These are phyloP conservation scores for Apogon hyalosoma DNA, from an alignment of 2,797 vertebrate genomes.

Conservation along the genomic window DNA sequence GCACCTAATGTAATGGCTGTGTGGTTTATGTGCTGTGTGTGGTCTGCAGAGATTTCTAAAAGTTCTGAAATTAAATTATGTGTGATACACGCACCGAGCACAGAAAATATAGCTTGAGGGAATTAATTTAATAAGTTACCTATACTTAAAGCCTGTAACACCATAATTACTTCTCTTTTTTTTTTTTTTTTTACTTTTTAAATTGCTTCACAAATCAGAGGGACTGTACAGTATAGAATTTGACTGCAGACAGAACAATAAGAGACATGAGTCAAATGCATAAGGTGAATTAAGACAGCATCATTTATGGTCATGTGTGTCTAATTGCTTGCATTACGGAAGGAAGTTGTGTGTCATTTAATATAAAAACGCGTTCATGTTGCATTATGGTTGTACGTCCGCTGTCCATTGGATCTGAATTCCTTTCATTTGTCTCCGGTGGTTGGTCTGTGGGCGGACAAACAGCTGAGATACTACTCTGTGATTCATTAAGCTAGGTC, in stretches of 20 bases:
- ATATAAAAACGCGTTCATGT: neutral
- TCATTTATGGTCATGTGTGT: neutral
- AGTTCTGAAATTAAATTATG: neutral
- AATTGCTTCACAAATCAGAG: too few relatives aligned
- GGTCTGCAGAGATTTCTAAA: neutral
- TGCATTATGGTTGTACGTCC: neutral
- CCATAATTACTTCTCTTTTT: too few relatives aligned
- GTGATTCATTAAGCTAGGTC: neutral
- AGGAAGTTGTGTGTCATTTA: conserved; percentile 1
- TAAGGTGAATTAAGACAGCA: neutral
- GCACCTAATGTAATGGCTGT: neutral
- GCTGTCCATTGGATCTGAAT: neutral
- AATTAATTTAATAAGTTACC: too few relatives aligned
- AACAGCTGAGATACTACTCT: conserved; percentile 19
- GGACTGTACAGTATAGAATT: neutral
- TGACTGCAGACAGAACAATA: neutral
- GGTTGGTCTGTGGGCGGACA: conserved; percentile 31
- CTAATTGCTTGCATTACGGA: conserved; percentile 10
- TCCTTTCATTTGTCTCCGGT: conserved; percentile 15
- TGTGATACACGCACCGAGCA: neutral
- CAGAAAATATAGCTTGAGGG: too few relatives aligned
- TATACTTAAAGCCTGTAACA: too few relatives aligned
- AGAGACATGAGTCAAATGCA: neutral
- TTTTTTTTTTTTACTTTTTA: too few relatives aligned
- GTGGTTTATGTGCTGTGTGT: neutral